Conservation (phyloP, 1,140 invertebrate genomes). For the Ctenoplectra terminalis region DNA sequence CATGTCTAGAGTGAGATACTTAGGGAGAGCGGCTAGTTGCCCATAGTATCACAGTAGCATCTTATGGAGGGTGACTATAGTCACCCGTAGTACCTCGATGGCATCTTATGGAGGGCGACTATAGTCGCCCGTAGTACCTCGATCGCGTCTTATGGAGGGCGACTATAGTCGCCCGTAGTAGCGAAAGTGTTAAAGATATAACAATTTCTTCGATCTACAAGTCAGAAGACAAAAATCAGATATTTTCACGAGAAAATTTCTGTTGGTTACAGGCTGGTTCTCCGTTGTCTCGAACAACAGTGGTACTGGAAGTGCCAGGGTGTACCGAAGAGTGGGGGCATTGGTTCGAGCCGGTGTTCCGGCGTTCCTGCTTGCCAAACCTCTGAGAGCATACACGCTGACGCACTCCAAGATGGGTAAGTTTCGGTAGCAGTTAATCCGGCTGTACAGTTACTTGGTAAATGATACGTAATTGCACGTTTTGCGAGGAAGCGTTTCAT, state of each 20-base stretch:
- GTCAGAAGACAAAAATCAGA: no score
- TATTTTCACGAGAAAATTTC: background rate
- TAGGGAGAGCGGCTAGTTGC: no score
- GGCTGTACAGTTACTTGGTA: background rate
- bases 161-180: no score
- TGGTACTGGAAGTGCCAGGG: constrained; percentile 78
- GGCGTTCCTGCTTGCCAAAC: constrained; percentile 79
- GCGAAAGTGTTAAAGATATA: no score
- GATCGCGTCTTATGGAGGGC: no score
- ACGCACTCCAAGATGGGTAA: constrained; percentile 81
- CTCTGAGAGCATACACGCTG: constrained; percentile 78
- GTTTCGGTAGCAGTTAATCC: constrained; percentile 37
- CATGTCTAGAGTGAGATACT: no score
- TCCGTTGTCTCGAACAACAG: constrained; percentile 81
- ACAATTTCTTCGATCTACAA: no score
- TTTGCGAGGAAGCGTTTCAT: background rate
- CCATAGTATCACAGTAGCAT: no score
- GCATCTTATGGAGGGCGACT: no score
- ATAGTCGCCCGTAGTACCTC: no score
- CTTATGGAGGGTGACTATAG: no score
- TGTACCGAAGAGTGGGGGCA: constrained; percentile 79
- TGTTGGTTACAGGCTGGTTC: constrained; percentile 81
- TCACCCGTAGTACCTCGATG: no score
- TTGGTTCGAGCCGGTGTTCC: constrained; percentile 80
- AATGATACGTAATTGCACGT: constrained; percentile 31